Evolutionary conservation across 2,888 invertebrate genomes (phyloP).

Genomic region (Polydrusus cervinus): DNA sequence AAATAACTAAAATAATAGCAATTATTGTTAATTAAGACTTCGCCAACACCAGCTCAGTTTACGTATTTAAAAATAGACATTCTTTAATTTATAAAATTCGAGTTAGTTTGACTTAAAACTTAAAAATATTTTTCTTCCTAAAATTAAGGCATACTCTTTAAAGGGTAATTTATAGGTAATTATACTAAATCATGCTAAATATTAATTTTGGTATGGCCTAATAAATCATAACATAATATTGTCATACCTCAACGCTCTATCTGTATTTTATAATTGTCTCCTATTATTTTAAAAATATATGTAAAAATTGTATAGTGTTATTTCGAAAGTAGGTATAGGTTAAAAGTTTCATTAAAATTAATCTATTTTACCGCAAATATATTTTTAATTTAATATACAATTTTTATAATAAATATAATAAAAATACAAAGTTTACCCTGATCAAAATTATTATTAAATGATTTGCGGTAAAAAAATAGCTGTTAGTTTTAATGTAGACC

Average conservation of each 20-base stretch:
- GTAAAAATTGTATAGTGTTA: conserved; percentile 16
- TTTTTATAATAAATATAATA: conserved; percentile 61
- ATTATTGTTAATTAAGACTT: background rate
- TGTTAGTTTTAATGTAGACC: conserved; percentile 21
- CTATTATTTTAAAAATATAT: conserved; percentile 35
- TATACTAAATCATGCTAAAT: conserved; percentile 43
- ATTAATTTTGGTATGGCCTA: conserved; percentile 41
- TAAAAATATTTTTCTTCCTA: background rate
- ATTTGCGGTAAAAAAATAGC: conserved; percentile 43
- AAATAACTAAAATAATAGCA: background rate
- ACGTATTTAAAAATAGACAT: too few species aligned
- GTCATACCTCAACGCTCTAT: conserved; percentile 40
- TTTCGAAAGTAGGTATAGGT: conserved; percentile 5
- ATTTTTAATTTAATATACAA: conserved; percentile 44
- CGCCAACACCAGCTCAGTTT: too few species aligned
- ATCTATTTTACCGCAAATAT: conserved; percentile 38
- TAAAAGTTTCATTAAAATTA: conserved; percentile 33
- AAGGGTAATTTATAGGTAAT: conserved; percentile 16
- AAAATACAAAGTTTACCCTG: conserved; percentile 67
- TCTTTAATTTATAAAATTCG: too few species aligned
- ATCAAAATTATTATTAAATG: conserved; percentile 68
- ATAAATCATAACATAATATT: conserved; percentile 44
- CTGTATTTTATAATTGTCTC: conserved; percentile 32
- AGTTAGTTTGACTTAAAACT: too few species aligned
- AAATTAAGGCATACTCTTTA: conserved; percentile 44